These are phyloP conservation scores for Drosophila helvetica DNA, from an alignment of 2,888 invertebrate species.

Conservation along the genomic window DNA sequence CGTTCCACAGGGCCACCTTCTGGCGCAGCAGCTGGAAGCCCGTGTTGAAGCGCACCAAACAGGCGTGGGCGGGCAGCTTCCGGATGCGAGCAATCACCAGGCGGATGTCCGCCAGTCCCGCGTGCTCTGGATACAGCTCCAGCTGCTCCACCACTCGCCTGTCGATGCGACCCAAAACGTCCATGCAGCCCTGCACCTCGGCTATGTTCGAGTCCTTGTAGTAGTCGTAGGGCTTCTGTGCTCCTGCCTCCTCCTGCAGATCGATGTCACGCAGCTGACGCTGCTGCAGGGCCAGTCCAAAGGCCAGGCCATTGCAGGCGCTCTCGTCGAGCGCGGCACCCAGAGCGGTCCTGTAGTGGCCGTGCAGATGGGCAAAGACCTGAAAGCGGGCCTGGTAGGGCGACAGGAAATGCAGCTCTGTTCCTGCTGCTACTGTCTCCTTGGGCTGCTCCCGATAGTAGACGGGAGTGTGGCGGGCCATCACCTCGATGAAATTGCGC, in stretches of 20 bases:
- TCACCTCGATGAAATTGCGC: slow-evolving; percentile 77
- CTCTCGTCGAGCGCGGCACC: slow-evolving; percentile 76
- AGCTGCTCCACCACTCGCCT: slow-evolving; percentile 87
- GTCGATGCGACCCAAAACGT: slow-evolving; percentile 88
- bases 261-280: slow-evolving; percentile 71
- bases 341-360: slow-evolving; percentile 75
- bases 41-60: slow-evolving; percentile 93
- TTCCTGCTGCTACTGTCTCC: slow-evolving; percentile 1
- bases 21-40: slow-evolving; percentile 95
- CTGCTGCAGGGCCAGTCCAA: slow-evolving; percentile 81
- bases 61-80: slow-evolving; percentile 90
- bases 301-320: slow-evolving; percentile 77
- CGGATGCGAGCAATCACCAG: slow-evolving; percentile 86
- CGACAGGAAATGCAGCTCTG: slow-evolving; percentile 59
- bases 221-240: slow-evolving; percentile 86
- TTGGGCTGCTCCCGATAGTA: slow-evolving; percentile 63
- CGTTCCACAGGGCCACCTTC: slow-evolving; percentile 95
- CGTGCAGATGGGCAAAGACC: slow-evolving; percentile 79
- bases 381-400: slow-evolving; percentile 78
- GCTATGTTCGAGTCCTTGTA: slow-evolving; percentile 93
- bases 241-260: slow-evolving; percentile 31
- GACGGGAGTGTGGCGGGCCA: slow-evolving; percentile 75
- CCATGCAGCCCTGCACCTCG: slow-evolving; percentile 90
- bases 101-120: slow-evolving; percentile 90
- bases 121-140: slow-evolving; percentile 95